Evolutionary conservation across 2,113 vertebrate species (phyloP).

Genomic region (Peromyscus californicus): DNA sequence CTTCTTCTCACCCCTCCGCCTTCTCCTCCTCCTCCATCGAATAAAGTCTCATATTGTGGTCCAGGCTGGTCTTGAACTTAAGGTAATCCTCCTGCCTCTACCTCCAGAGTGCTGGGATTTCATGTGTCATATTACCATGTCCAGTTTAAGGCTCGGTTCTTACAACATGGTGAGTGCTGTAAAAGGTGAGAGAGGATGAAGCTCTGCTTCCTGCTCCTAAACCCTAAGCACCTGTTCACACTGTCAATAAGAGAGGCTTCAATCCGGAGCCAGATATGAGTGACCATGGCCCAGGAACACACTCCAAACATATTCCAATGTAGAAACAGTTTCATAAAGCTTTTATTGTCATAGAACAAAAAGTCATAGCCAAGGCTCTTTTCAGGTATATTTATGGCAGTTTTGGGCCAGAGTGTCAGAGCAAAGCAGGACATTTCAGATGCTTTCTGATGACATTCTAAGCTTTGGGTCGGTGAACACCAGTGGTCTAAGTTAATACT

Average conservation of each 20-base stretch:
- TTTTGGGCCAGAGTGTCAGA: not conserved
- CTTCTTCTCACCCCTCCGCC: accelerated
- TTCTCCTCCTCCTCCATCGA: not conserved
- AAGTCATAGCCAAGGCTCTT: not conserved
- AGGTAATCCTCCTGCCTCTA: not conserved
- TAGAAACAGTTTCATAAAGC: not conserved
- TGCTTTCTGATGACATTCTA: not conserved
- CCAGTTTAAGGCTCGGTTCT: constrained; percentile 13
- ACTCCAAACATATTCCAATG: not conserved
- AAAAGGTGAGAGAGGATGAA: not conserved
- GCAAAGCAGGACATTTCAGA: not conserved
- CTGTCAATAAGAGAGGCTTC: not conserved
- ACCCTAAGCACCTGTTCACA: not conserved
- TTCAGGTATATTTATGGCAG: not conserved
- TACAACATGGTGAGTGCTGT: not conserved
- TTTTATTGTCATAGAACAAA: not conserved
- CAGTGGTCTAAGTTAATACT: not conserved
- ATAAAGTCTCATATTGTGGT: not conserved
- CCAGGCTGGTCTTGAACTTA: not conserved
- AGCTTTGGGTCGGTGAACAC: not conserved
- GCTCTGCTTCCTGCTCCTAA: not conserved
- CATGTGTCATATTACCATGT: not conserved
- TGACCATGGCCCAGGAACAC: not conserved
- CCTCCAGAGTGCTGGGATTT: not conserved
- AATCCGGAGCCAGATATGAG: not conserved